phyloP scores from a whole-genome alignment of 2,888 invertebrate species.

The Petrophora chlorosata region DNA sequence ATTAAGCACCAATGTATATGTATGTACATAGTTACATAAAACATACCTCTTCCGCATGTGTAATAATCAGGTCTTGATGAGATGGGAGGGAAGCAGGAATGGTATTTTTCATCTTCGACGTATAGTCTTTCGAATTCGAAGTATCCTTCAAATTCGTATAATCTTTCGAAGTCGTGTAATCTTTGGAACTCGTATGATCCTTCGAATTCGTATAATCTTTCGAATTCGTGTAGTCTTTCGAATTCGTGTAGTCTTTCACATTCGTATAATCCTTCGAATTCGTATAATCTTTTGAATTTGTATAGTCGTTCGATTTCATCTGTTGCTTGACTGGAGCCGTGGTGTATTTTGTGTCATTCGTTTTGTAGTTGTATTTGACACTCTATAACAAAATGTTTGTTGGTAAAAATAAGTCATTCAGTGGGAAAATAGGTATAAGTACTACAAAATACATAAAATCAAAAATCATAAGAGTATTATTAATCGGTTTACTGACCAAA shows the following conservation, averaged over 20 bases:
- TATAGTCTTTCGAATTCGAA: constrained; percentile 4
- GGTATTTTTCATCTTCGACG: constrained; percentile 14
- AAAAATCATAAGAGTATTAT: too few relatives aligned
- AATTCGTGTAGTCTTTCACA: constrained; percentile 2
- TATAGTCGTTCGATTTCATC: constrained; percentile 35
- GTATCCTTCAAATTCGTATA: constrained; percentile 10
- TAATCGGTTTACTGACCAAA: too few relatives aligned
- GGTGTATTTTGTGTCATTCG: constrained; percentile 54
- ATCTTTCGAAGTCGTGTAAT: constrained; percentile 8
- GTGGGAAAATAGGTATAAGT: too few relatives aligned
- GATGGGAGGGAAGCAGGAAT: constrained; percentile 28
- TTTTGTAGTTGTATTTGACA: constrained; percentile 45
- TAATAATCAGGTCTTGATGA: constrained; percentile 43
- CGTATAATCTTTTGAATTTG: constrained; percentile 10
- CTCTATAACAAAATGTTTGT: constrained; percentile 38
- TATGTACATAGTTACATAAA: too few relatives aligned
- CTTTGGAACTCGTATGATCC: constrained; percentile 9
- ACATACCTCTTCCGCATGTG: constrained; percentile 54
- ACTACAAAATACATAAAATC: too few relatives aligned
- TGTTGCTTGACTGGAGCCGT: constrained; percentile 47
- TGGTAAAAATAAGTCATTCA: constrained; percentile 3
- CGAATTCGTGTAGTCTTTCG: constrained; percentile 4
- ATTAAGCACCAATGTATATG: too few relatives aligned
- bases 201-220: constrained; percentile 10
- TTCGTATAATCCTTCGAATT: constrained; percentile 17